Base-by-base conservation (phyloP, 2,113 vertebrate genomes). In the Pipa parva region DNA sequence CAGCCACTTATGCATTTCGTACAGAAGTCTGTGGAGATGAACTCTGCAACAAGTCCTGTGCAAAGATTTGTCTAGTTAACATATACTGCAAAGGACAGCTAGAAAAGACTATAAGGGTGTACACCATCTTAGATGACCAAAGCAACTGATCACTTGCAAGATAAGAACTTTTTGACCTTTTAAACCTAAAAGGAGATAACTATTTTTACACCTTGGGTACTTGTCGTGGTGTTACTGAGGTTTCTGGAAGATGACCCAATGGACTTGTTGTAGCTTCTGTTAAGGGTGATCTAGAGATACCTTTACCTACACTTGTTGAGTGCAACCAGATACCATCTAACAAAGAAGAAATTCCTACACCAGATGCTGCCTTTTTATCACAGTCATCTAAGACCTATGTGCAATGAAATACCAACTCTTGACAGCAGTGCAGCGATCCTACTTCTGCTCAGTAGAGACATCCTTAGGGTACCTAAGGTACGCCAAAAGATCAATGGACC, bases 301-400 rank as follows among this genome's bases (percentile, higher is more conserved):
- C 37, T 39, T 21, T 60, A 15, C 61, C 61, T 49, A 63, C 25
- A 3, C 24, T 51, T 50, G 24, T 51, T 50, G 24, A 50, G 22
- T 63, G 45, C 42, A 51, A 49, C 49, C 17, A 63, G 20, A 63
- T 63, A 13, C 61, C 46, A 5, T n/a, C 46, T n/a, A 10, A 63
- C 42, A 63, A 37, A 22, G 18, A 20, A n/a, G 42, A 63, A 18
- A 63, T 63, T 39, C 59, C 59, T 26, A 63, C 17, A 8, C 42
- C 59, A 15, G 37, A 63, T 4, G 59, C 5, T 45, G 59, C 29
- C 29, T n/a, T 31, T 27, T 36, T 17, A 17, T 20, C 37, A 63
- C 10, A 9, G 15, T 7, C 42, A 46, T 46, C 12, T 46, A 18
- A 46, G 13, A 46, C 4, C 42, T 18, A 45, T 63, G 6, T n/a